Base-by-base conservation (phyloP, 2,888 invertebrate species). In the Colostygia pectinataria region DNA sequence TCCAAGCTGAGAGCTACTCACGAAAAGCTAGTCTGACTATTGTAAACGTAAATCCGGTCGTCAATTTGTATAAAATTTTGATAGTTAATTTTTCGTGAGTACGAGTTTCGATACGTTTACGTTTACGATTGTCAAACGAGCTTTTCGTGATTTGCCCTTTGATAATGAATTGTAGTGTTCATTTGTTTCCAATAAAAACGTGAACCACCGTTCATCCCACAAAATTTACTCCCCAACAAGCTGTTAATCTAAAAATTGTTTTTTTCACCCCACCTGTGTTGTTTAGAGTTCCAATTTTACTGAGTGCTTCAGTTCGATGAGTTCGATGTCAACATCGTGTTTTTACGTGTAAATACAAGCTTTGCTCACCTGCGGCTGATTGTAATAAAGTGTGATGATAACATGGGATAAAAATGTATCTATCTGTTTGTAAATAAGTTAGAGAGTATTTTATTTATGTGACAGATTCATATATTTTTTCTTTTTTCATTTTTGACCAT, bases 191-290 rank as follows among this genome's bases (percentile, higher is more conserved):
- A 18, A 23, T 31, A 34, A n/a, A 2, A 23, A 12, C 32, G 4
- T 9, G 23, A 39, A 38, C 7, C 40, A 29, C 4, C 9, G 6
- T 18, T 23, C 14, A 38, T 24, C 33, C 8, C 6, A 24, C 9
- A 42, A 44, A n/a, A n/a, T 37, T 33, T 23, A 25, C 32, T 13
- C 33, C 24, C 29, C 38, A 45, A 48, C 55, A 54, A 39, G 43
- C 46, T 34, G 40, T 44, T 53, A 54, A 57, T 59, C 57, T 41
- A 43, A 37, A 46, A 31, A 59, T 61, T 61, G 59, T 58, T 60
- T 32, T 59, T 53, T 61, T 59, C 34, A 37, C 52, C 46, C 39
- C 60, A 63, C 61, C 61, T 61, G 60, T 54, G 57, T 55, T 59
- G 57, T 57, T 59, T 55, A 52, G 50, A 41, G 53, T 46, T 57